Evolutionary conservation across 1,140 invertebrate genomes (phyloP).

Genomic region (Tetragnatha versicolor): DNA sequence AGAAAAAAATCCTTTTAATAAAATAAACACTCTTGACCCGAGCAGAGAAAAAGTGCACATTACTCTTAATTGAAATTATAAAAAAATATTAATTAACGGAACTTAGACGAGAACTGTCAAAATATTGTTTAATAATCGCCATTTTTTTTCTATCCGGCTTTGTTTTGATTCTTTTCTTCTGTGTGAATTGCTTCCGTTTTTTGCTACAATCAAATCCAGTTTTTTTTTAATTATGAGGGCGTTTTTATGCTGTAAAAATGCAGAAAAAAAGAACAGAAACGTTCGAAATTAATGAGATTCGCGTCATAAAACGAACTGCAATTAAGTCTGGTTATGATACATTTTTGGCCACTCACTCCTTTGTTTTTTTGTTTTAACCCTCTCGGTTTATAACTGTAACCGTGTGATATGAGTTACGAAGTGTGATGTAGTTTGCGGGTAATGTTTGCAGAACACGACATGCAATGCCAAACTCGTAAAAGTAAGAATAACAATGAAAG

Average conservation of each 20-base stretch:
- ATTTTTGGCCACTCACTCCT: too few species aligned
- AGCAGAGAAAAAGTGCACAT: not conserved
- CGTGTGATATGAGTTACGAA: too few species aligned
- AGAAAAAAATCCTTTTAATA: not conserved
- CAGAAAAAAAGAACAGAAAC: not conserved
- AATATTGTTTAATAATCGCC: conserved; percentile 21
- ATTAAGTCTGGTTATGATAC: too few species aligned
- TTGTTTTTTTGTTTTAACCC: too few species aligned
- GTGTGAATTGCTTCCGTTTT: not conserved
- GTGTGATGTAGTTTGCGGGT: too few species aligned
- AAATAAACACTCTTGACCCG: conserved; percentile 16
- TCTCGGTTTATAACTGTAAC: too few species aligned
- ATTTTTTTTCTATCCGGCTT: not conserved
- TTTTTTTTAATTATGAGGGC: conserved; percentile 9
- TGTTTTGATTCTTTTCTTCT: not conserved
- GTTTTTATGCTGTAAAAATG: not conserved
- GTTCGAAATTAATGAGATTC: too few species aligned
- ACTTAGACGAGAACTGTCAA: conserved; percentile 14
- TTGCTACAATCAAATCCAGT: not conserved
- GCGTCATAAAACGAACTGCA: too few species aligned
- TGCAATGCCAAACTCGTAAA: too few species aligned
- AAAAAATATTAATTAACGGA: conserved; percentile 45
- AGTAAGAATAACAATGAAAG: too few species aligned
- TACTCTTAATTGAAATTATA: conserved; percentile 39
- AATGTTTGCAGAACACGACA: too few species aligned